Conservation (phyloP, 2,113 vertebrate genomes). For the Accipiter cooperii region DNA sequence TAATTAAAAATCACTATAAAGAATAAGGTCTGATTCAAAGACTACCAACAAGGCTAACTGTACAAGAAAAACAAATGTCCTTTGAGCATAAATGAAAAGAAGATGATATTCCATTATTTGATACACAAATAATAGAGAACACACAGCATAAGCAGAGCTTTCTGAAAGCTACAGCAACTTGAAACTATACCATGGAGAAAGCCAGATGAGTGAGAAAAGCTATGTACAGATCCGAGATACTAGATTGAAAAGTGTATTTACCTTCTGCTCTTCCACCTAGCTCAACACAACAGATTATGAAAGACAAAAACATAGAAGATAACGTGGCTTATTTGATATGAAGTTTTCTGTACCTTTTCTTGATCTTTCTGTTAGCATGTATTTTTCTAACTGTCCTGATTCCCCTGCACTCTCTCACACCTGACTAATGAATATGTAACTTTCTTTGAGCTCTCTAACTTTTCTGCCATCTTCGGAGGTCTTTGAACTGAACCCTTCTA, state of each 20-base stretch:
- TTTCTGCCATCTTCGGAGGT: background rate
- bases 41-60: background rate
- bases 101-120: background rate
- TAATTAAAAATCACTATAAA: background rate
- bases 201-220: background rate
- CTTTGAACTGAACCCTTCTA: background rate
- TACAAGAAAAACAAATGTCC: background rate
- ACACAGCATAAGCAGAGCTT: background rate
- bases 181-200: background rate
- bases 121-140: background rate
- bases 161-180: background rate
- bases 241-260: background rate
- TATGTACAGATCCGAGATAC: background rate
- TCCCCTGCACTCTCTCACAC: background rate
- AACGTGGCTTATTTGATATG: background rate
- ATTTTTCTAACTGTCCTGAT: background rate
- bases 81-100: background rate
- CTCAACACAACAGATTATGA: background rate
- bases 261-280: background rate
- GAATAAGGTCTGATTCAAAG: background rate
- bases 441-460: background rate
- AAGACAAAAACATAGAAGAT: background rate
- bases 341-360: background rate
- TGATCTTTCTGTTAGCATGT: accelerated
- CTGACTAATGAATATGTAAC: background rate